Base-by-base conservation (phyloP, 2,113 vertebrate genomes). In the Ptyas mucosa region DNA sequence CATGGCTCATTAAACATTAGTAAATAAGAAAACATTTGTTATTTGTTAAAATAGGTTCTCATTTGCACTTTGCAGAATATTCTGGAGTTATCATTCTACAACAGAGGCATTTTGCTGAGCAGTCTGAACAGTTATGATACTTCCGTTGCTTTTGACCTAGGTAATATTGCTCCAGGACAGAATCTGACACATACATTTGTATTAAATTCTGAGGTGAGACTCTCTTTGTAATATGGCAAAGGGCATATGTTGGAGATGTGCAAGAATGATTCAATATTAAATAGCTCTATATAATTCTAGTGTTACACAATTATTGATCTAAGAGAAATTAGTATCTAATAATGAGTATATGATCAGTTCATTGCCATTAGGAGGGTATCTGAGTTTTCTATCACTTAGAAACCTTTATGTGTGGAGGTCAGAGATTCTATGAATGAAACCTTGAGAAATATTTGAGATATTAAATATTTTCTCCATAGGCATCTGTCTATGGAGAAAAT, bases 51-150 rank as follows among this genome's bases (percentile, higher is more conserved):
- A 81, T 23, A 39, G 75, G 18, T 18, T 92, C 52, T 34, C 26
- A n/a, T 91, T 89, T 53, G 46, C 52, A 51, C 61, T 5, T 93
- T 85, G 29, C 90, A 97, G 97, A 97, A 97, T 0, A 93, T 97
- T 64, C 91, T 97, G 94, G 97, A 97, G 88, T 93, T 97, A 54
- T 94, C 93, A 9, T 96, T 97, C 21, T 96, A 64, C 93, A 97
- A 97, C 88, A 88, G 96, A 69, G 95, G 97, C 21, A 3, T 97
- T 91, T 39, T 97, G 90, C 23, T 34, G 85, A 96, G 64, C 8
- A 93, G 94, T 64, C n/a, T 34, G 61, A 96, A 58, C 8, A 94
- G 94, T 75, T n/a, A 89, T 81, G 87, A 95, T 85, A 94, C 91
- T 3, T 51, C 14, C 14, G 10, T 94, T 87, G 88, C 95, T 75